Evolutionary conservation across 2,113 vertebrate genomes (phyloP), one percentile per base, ranked within the genome.

Genomic region (Zosterops pallidus): DNA sequence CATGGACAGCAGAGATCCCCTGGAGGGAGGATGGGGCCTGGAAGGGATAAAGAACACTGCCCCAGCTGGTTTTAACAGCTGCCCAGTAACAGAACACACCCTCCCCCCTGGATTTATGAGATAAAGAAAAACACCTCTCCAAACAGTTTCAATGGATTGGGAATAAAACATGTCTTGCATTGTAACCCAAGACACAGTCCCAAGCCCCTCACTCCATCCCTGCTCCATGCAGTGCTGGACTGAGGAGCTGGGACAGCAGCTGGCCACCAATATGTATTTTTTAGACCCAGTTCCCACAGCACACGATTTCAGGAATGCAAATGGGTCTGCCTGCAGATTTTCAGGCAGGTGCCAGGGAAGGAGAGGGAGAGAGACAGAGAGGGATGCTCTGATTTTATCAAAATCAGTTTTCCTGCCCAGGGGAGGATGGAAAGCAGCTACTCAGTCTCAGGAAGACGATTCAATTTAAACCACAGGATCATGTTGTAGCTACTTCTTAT

Each of bases 401-500:
- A 92, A 96, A 83, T 67, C 89, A n/a, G 70, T 95, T 95, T 86
- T 91, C 89, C 94, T 96, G 94, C 91, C 86, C 90, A 83, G 65
- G 91, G 93, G 94, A 95, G 88, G 91, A 84, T 83, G 74, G 89
- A 92, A 95, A 94, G 50, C 89, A 91, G 79, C 84, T 96, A 35
- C 90, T 92, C 86, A 80, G 64, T 25, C 87, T 94, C 80, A 57
- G 84, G 75, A 80, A 97, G 86, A 95, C 1, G 28, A 96, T 97
- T 95, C 94, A 92, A 83, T 96, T 97, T 90, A 95, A 96, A 92
- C 90, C 92, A 82, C 31, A 6, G 83, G 90, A 90, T 96, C 95
- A n/a, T 96, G 84, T 94, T 92, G 95, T 90, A 96, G 71, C 94
- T 86, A 60, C 95, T 97, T 96, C 95, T 96, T 96, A 96, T 94